These are phyloP conservation scores for Chaetoderma sp. DNA, from an alignment of 2,888 invertebrate species.

Conservation along the genomic window DNA sequence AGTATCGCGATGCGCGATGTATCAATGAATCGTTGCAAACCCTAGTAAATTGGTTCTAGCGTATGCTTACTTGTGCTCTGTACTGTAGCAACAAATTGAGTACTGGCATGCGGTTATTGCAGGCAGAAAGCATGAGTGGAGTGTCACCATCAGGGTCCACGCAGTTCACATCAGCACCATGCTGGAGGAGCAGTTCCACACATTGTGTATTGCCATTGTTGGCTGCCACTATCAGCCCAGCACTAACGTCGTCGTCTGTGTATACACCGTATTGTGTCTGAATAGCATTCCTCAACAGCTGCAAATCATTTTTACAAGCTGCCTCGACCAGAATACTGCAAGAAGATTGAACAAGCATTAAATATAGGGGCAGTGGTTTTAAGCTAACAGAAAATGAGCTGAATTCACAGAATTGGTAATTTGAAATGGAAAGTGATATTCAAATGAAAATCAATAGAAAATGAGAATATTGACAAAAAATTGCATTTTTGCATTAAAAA, in stretches of 20 bases:
- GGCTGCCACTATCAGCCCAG: conserved; percentile 38
- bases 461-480: too few relatives aligned
- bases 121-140: conserved; percentile 40
- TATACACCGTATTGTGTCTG: conserved; percentile 32
- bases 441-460: too few relatives aligned
- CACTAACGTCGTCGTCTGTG: conserved; percentile 31
- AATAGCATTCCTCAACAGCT: conserved; percentile 36
- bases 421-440: too few relatives aligned
- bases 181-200: conserved; percentile 20
- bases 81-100: conserved; percentile 27
- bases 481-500: too few relatives aligned
- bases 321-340: conserved; percentile 36
- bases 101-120: conserved; percentile 34
- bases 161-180: conserved; percentile 37
- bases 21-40: too few relatives aligned
- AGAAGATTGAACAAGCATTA: conserved; percentile 4
- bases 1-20: too few relatives aligned
- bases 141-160: conserved; percentile 44
- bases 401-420: too few relatives aligned
- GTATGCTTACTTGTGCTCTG: conserved; percentile 31
- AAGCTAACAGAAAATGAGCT: too few relatives aligned
- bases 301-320: conserved; percentile 37
- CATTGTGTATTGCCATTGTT: conserved; percentile 30
- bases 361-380: too few relatives aligned
- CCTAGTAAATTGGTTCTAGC: too few relatives aligned